Evolutionary conservation across 2,888 invertebrate genomes (phyloP).

Genomic region (Apamea sordens): DNA sequence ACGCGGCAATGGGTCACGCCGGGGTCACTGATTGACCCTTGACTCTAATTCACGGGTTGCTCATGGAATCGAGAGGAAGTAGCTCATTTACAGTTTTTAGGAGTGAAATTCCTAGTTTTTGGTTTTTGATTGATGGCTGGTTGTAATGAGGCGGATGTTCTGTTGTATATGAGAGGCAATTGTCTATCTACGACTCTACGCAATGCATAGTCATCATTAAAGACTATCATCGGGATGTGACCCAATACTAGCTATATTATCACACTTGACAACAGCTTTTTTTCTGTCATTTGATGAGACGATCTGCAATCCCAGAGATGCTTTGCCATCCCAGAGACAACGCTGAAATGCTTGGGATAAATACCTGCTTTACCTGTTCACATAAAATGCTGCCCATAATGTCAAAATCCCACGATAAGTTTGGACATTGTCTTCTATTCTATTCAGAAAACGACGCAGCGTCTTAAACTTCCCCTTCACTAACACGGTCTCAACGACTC

Average conservation of each 20-base stretch:
- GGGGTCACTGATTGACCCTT: slow-evolving; percentile 59
- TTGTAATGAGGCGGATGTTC: background rate
- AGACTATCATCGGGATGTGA: background rate
- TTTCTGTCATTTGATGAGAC: background rate
- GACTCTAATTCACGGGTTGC: slow-evolving; percentile 35
- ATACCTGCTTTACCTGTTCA: background rate
- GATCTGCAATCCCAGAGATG: background rate
- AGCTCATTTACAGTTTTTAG: slow-evolving; percentile 24
- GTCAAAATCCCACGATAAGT: background rate
- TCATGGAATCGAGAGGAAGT: slow-evolving; percentile 33
- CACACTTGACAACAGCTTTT: background rate
- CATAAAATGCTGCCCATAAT: no score
- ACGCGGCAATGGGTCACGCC: slow-evolving; percentile 45
- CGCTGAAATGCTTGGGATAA: background rate
- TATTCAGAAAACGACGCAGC: slow-evolving; percentile 4
- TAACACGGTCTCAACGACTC: slow-evolving; percentile 18
- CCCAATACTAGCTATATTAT: no score
- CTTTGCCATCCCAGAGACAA: no score
- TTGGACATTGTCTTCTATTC: background rate
- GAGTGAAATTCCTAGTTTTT: slow-evolving; percentile 13
- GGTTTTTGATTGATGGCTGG: slow-evolving; percentile 9
- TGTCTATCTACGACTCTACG: no score
- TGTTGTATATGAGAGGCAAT: background rate
- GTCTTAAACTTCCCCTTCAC: slow-evolving; percentile 21
- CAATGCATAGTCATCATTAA: background rate